A percentile compares a stretch with the other conserved stretches of the same genome.
These are phyloP conservation scores for Chamaedrilus cognettii DNA, from an alignment of 2,888 invertebrate genomes.

Conservation along the genomic window DNA sequence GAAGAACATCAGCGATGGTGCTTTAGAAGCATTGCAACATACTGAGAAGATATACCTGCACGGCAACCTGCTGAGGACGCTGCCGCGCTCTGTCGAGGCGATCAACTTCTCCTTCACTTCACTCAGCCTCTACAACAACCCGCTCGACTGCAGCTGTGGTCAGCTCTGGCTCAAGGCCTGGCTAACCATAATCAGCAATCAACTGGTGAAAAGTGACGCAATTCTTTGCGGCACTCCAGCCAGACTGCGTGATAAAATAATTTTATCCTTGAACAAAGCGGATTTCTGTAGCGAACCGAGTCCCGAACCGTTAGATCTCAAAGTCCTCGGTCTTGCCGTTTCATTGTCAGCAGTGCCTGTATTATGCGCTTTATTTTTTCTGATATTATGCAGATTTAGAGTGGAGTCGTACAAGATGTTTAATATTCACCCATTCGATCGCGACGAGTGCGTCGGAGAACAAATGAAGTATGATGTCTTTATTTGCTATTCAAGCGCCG, in stretches of 20 bases:
- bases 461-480: not conserved
- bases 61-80: not conserved
- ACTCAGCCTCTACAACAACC: not conserved
- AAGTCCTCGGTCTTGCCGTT: not conserved
- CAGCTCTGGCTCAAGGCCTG: not conserved
- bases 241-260: not conserved
- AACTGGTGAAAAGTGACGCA: not conserved
- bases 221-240: not conserved
- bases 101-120: not conserved
- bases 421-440: conserved; percentile 1
- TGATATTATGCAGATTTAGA: not conserved
- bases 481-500: not conserved
- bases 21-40: not conserved
- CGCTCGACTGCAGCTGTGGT: not conserved
- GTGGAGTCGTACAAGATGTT: not conserved
- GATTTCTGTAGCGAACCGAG: not conserved
- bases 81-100: not conserved
- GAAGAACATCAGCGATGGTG: not conserved
- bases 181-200: not conserved
- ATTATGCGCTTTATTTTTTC: not conserved
- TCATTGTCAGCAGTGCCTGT: not conserved
- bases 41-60: not conserved
- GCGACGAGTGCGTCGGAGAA: conserved; percentile 6
- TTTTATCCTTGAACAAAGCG: not conserved
- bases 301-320: too few species aligned